A percentile compares a stretch with the other conserved stretches of the same genome.
These are phyloP conservation scores for Pachymerium ferrugineum DNA, from an alignment of 2,888 invertebrate genomes.

Conservation along the genomic window DNA sequence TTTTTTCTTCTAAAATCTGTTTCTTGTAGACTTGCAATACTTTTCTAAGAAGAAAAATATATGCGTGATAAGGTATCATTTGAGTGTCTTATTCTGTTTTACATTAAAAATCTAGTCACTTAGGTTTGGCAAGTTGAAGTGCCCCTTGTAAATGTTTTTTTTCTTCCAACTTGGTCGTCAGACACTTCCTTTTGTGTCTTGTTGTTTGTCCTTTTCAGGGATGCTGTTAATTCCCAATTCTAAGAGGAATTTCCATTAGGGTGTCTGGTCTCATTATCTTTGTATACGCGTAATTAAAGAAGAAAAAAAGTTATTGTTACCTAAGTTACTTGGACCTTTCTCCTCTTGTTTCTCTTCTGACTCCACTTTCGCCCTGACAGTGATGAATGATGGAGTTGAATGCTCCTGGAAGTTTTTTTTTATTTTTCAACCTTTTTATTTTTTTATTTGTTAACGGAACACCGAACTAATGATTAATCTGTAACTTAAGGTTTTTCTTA, in stretches of 20 bases:
- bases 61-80: background rate
- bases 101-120: background rate
- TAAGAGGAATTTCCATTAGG: constrained; percentile 10
- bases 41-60: too few species aligned
- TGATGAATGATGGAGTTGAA: constrained; percentile 1
- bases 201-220: background rate
- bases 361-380: background rate
- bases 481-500: too few species aligned
- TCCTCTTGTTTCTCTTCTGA: background rate
- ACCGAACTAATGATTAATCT: too few species aligned
- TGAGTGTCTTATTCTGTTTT: background rate
- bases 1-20: too few species aligned
- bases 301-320: constrained; percentile 7
- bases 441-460: too few species aligned
- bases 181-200: constrained; percentile 14
- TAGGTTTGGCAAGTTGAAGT: constrained; percentile 6
- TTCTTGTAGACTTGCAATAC: too few species aligned
- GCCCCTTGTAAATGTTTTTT: background rate
- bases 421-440: too few species aligned
- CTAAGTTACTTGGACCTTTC: background rate
- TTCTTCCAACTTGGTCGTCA: background rate
- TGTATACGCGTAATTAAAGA: background rate
- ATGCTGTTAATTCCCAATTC: background rate
- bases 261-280: background rate
- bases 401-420: background rate